Evolutionary conservation across 2,113 vertebrate species (phyloP).

Genomic region (Gymnocephalus cernua): DNA sequence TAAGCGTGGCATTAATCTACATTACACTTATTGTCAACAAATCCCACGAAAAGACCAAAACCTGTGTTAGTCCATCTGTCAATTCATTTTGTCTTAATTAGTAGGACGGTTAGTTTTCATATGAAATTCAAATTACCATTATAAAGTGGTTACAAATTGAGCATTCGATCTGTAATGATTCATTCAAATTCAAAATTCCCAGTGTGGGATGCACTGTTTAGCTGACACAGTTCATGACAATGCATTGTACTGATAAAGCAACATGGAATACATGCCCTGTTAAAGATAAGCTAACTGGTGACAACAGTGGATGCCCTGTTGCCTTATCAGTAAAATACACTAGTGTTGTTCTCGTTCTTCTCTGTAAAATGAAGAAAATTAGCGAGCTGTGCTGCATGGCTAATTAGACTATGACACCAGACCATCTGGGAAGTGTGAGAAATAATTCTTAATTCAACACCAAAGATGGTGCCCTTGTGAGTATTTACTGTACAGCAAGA

Average conservation of each 20-base stretch:
- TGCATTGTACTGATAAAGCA: no score
- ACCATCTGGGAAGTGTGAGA: constrained; percentile 17
- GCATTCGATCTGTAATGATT: background rate
- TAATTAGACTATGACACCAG: background rate
- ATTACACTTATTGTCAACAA: background rate
- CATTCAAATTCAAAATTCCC: background rate
- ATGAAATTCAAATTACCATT: background rate
- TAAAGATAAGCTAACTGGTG: background rate
- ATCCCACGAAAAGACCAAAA: constrained; percentile 8
- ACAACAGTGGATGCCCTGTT: background rate
- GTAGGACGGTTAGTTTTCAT: background rate
- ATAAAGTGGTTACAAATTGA: background rate
- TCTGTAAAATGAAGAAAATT: background rate
- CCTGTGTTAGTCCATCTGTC: background rate
- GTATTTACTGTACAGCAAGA: background rate
- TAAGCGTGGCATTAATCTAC: constrained; percentile 7
- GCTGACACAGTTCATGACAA: background rate
- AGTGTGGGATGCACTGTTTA: background rate
- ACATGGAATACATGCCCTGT: background rate
- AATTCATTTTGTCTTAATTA: background rate
- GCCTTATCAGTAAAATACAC: background rate
- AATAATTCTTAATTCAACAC: constrained; percentile 13
- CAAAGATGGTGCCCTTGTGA: background rate
- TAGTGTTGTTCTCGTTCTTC: background rate
- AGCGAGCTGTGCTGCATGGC: background rate